phyloP scores from a whole-genome alignment of 2,797 vertebrate species.

The Remorina albescens region DNA sequence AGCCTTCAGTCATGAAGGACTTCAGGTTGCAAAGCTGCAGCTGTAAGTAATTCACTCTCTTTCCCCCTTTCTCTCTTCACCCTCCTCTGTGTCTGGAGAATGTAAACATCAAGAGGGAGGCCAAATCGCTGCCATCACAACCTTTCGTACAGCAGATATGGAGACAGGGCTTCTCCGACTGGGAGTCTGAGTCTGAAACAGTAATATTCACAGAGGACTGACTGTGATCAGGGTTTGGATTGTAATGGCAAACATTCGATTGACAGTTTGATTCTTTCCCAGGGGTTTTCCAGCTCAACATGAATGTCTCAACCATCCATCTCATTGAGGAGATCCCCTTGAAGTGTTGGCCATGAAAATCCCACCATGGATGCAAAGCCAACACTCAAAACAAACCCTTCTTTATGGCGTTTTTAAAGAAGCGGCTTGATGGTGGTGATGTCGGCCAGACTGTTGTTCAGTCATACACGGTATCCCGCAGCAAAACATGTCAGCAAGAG shows the following conservation, averaged over 20 bases:
- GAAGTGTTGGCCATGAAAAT: constrained; percentile 8
- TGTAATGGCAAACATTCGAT: constrained; percentile 19
- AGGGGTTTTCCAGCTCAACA: constrained; percentile 14
- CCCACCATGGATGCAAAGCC: not conserved
- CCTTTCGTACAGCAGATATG: constrained; percentile 44
- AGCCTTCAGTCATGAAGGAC: constrained; percentile 33
- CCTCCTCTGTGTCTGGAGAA: constrained; percentile 64
- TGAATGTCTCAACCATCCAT: constrained; percentile 2
- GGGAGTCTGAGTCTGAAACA: constrained; percentile 10
- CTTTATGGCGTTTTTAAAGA: constrained; percentile 13
- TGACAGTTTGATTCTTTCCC: constrained; percentile 17
- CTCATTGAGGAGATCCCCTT: not conserved
- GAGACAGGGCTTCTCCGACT: constrained; percentile 30
- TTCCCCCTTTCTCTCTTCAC: constrained; percentile 30
- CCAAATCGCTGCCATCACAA: constrained; percentile 47
- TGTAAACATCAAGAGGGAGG: constrained; percentile 69
- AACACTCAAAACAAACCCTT: not conserved
- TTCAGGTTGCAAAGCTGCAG: constrained; percentile 47
- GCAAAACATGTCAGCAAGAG: not conserved
- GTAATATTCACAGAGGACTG: constrained; percentile 9
- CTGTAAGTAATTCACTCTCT: constrained; percentile 62
- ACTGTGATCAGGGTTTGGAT: constrained; percentile 33
- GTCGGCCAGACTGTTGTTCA: not conserved
- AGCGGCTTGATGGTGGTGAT: not conserved
- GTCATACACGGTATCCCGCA: not conserved